Evolutionary conservation across 1,140 invertebrate genomes (phyloP), one percentile per base, ranked within the genome.

Genomic region (Ceratitis capitata): DNA sequence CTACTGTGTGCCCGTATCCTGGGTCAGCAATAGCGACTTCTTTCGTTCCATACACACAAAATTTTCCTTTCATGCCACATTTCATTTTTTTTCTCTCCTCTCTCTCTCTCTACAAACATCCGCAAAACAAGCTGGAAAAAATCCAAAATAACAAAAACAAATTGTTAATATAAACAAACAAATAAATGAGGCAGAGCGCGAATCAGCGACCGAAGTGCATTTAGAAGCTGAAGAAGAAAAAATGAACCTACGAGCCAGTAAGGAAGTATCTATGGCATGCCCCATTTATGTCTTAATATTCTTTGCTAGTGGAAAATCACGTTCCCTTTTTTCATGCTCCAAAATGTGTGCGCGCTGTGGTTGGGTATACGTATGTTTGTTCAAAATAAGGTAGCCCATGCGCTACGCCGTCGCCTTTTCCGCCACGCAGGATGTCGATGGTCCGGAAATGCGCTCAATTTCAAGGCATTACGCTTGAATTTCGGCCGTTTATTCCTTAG

Each of bases 221-320:
- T n/a, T n/a, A 64, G n/a, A 7, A 23, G 19, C 49, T 1, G 14
- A 14, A 51, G 23, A 9, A 58, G 9, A 61, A 14, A 39, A 78
- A 19, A 16, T 9, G 45, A 45, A 78, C 69, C 42, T 45, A 47
- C 69, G 45, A 78, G 14, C 69, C n/a, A 56, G 19, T 16, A 5
- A 26, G 16, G 12, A 45, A 78, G n/a, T 78, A 78, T 78, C 69
- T 78, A 39, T 78, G 69, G 69, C 69, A 78, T 78, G 69, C 69
- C 39, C 69, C 69, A 78, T 78, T 78, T 78, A 42, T 78, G 69
- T 78, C 39, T 78, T 78, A 39, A 78, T 78, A 78, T 78, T 45
- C 39, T 78, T 26, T n/a, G 69, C 69, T 3, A 78, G 39, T 78
- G 69, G 69, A 78, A 78, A 78, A 78, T 78, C 69, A 45, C 69